A percentile compares a stretch with the other conserved stretches of the same genome.
These are phyloP conservation scores for Teleogryllus oceanicus DNA, from an alignment of 2,888 invertebrate species.

Conservation along the genomic window DNA sequence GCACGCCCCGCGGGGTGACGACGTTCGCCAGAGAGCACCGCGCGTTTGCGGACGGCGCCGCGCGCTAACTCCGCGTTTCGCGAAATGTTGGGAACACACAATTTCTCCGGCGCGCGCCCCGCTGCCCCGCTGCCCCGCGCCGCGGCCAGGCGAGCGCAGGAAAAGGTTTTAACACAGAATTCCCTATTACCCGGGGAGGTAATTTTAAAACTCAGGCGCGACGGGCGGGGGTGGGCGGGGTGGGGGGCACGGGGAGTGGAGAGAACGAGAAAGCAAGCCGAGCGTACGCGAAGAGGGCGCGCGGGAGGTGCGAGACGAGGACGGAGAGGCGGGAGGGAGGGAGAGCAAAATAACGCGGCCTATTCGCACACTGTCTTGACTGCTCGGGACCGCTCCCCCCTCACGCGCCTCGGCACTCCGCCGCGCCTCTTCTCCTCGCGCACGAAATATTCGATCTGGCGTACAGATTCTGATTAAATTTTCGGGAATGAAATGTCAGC, in stretches of 20 bases:
- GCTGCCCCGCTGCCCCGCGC: background rate
- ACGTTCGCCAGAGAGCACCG: no score
- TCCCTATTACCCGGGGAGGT: constrained; percentile 3
- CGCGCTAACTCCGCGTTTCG: no score
- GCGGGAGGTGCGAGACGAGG: background rate
- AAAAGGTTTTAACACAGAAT: background rate
- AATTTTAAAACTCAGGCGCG: background rate
- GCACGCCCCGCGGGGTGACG: no score
- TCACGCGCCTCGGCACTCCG: background rate
- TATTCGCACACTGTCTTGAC: background rate
- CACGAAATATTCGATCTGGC: background rate
- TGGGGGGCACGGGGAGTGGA: background rate
- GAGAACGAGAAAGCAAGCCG: background rate
- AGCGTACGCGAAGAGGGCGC: background rate
- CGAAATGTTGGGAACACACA: no score
- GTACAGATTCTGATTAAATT: constrained; percentile 18
- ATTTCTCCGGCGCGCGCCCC: no score
- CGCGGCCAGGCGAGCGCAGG: background rate
- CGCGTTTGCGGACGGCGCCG: no score
- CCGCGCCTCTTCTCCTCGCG: background rate
- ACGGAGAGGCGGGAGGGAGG: background rate
- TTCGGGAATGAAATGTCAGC: constrained; percentile 9
- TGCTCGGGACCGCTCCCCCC: background rate
- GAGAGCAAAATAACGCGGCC: background rate
- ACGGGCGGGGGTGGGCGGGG: no score